Base-by-base conservation (phyloP, 2,113 vertebrate species). In the Nanorana parkeri region DNA sequence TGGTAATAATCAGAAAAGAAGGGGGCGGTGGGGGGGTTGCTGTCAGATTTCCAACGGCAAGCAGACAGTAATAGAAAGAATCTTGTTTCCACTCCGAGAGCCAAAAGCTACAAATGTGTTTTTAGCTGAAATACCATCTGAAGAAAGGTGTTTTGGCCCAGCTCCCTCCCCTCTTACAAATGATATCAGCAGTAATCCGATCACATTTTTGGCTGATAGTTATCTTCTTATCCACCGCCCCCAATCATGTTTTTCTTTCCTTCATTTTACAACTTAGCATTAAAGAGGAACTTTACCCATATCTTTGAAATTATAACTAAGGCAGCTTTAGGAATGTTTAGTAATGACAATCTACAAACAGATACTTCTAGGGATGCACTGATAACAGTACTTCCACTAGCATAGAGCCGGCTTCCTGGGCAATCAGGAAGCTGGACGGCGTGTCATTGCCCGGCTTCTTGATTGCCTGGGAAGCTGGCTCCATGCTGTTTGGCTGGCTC, bases 1-100 rank as follows among this genome's bases (percentile, higher is more conserved):
- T 92, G 89, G 87, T 81, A 90, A 83, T 85, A 86, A 90, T 91
- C 88, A 88, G 87, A 87, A 88, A 83, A 78, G 86, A 81, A 71
- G 79, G 83, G 2, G 64, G 87, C 89, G 83, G 77, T 63, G 78
- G 83, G 20, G 0, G 23, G 55, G 28, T 2, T 60, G 26, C 77
- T 84, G 85, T 81, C 75, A 81, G 85, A 51, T 84, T 84, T 87
- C 84, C 84, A 84, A 24, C 76, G 86, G 90, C 85, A 86, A 87
- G 73, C 68, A 76, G 89, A 88, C 88, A 66, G 84, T 90, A 89
- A 87, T 88, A 86, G 65, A 87, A 83, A 85, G 85, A 87, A 88
- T 89, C 86, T 88, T 68, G 80, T 90, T 90, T 87, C 77, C 36
- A 85, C 87, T 87, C 85, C 32, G 67, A 80, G 89, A 89, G 88